These are phyloP conservation scores for Oxyura jamaicensis DNA, from an alignment of 2,113 vertebrate species.

Conservation along the genomic window DNA sequence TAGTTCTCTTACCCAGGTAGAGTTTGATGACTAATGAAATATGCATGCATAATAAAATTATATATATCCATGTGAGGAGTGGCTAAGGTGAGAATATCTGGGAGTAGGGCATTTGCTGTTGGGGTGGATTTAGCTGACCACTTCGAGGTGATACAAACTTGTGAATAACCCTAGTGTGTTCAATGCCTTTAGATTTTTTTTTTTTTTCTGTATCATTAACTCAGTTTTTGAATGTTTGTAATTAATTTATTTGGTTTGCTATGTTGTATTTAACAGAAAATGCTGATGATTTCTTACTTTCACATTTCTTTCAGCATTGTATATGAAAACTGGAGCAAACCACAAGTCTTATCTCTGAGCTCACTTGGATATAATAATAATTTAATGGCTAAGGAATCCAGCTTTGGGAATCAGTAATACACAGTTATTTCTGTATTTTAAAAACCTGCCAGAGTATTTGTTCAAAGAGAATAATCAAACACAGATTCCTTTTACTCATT, in stretches of 20 bases:
- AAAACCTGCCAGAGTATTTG: neutral
- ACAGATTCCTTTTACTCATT: neutral
- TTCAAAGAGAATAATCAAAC: conserved; percentile 18
- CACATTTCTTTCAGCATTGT: neutral
- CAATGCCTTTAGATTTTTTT: neutral
- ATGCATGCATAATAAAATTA: neutral
- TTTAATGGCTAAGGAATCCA: neutral
- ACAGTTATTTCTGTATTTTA: neutral
- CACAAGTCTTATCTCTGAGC: neutral
- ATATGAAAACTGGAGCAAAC: neutral
- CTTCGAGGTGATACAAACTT: neutral
- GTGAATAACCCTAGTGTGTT: neutral
- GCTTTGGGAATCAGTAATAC: neutral
- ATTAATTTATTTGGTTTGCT: neutral
- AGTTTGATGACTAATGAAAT: neutral
- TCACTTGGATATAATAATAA: neutral
- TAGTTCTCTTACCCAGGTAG: neutral
- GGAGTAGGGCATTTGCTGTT: neutral
- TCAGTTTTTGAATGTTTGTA: neutral
- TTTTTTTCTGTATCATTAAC: neutral
- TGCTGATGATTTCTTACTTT: neutral
- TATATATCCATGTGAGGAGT: neutral
- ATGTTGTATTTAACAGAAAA: neutral
- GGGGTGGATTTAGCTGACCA: neutral
- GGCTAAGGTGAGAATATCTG: neutral